Conservation (phyloP, 2,113 vertebrate species). For the Setophaga petechia region DNA sequence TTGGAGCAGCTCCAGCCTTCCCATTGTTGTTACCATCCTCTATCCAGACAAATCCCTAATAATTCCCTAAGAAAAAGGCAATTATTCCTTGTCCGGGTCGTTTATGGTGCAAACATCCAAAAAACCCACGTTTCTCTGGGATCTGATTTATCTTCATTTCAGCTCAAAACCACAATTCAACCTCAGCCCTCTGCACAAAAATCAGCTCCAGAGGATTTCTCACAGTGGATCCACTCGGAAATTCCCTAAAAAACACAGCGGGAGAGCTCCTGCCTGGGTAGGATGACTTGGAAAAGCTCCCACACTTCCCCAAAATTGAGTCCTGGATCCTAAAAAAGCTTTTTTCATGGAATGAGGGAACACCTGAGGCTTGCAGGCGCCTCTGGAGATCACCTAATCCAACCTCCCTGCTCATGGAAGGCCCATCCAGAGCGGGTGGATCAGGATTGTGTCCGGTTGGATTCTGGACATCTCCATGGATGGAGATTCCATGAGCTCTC, state of each 20-base stretch:
- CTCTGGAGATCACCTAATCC: neutral
- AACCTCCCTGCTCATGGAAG: neutral
- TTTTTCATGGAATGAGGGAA: neutral
- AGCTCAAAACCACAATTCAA: neutral
- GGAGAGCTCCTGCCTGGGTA: neutral
- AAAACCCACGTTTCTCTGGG: neutral
- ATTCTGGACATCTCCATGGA: neutral
- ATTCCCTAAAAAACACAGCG: neutral
- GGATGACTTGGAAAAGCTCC: neutral
- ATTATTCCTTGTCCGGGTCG: neutral
- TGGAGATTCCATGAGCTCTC: neutral
- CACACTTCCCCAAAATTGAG: neutral
- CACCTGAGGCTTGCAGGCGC: neutral
- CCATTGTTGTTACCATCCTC: neutral
- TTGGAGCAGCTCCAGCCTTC: neutral
- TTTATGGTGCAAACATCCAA: fast-evolving
- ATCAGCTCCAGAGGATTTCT: neutral
- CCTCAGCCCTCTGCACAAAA: fast-evolving
- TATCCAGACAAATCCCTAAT: neutral
- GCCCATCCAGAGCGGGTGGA: neutral
- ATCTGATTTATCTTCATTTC: neutral
- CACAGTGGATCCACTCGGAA: fast-evolving
- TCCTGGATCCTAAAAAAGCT: neutral
- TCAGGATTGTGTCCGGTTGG: neutral
- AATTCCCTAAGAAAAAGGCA: neutral